Percentiles rank a stretch among this genome's conserved stretches.
Conservation (phyloP, 30 jellyfish, hydroid and myxozoan species). For the Haliclystus octoradiatus region DNA sequence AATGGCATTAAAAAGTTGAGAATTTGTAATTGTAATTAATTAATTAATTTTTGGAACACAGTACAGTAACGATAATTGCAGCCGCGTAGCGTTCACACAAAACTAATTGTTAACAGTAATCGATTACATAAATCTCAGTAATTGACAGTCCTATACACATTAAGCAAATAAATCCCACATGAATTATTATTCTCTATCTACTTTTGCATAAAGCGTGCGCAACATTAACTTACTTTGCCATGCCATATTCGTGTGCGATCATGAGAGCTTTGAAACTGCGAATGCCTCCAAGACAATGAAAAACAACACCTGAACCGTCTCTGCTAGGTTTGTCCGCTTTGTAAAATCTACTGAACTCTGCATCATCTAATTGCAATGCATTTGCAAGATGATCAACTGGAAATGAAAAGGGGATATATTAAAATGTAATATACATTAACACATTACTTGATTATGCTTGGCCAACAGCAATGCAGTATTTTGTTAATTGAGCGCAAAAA, state of each 20-base stretch:
- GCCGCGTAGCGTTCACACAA: not conserved
- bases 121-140: not conserved
- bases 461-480: no score
- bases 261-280: conserved; percentile 62
- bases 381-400: conserved; percentile 25
- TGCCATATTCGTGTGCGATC: conserved; percentile 60
- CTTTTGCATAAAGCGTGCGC: not conserved
- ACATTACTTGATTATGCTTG: no score
- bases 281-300: conserved; percentile 81
- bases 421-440: no score
- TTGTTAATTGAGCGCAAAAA: not conserved
- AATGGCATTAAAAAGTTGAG: no score
- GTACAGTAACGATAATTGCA: not conserved
- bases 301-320: conserved; percentile 56
- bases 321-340: conserved; percentile 33
- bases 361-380: conserved; percentile 48
- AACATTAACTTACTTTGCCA: conserved; percentile 51
- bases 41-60: no score
- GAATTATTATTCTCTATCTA: not conserved
- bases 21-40: no score
- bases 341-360: conserved; percentile 23
- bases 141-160: not conserved
- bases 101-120: not conserved
- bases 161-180: not conserved
- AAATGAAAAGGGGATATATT: no score